phyloP scores from a whole-genome alignment of 2,113 vertebrate genomes.

The Mormyrus lacerda region DNA sequence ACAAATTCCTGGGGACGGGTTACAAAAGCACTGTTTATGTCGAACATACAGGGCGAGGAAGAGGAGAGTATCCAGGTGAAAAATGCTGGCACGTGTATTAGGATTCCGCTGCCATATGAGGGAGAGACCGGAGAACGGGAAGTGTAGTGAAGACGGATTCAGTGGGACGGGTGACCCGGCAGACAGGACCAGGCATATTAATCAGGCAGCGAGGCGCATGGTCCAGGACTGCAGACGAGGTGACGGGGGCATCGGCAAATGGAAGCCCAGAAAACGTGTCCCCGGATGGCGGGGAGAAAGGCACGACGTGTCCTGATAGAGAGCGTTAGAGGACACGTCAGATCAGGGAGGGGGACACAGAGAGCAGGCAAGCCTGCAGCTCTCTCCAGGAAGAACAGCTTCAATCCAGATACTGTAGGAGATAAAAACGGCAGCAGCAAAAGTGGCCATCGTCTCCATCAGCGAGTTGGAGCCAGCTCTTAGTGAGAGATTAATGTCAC shows the following conservation, averaged over 20 bases:
- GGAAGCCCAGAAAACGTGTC: neutral
- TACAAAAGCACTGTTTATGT: neutral
- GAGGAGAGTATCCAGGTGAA: neutral
- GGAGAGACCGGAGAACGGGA: neutral
- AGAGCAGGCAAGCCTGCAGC: neutral
- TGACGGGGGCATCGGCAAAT: neutral
- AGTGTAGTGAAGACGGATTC: constrained; percentile 2
- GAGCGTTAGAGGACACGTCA: neutral
- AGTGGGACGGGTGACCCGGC: neutral
- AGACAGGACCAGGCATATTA: constrained; percentile 3
- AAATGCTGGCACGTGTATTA: neutral
- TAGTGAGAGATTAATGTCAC: neutral
- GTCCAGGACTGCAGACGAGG: neutral
- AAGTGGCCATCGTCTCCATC: neutral
- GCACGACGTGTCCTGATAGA: neutral
- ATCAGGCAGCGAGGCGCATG: neutral
- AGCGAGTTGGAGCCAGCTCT: no score
- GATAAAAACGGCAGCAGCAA: neutral
- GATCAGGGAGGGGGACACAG: neutral
- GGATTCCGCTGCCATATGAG: neutral
- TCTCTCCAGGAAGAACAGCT: neutral
- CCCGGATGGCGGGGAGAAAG: neutral
- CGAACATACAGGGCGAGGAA: neutral
- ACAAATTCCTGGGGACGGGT: neutral
- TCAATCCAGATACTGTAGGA: no score